Evolutionary conservation across 2,113 vertebrate species (phyloP), one percentile per base, ranked within the genome.

Genomic region (Falcunculus frontatus): DNA sequence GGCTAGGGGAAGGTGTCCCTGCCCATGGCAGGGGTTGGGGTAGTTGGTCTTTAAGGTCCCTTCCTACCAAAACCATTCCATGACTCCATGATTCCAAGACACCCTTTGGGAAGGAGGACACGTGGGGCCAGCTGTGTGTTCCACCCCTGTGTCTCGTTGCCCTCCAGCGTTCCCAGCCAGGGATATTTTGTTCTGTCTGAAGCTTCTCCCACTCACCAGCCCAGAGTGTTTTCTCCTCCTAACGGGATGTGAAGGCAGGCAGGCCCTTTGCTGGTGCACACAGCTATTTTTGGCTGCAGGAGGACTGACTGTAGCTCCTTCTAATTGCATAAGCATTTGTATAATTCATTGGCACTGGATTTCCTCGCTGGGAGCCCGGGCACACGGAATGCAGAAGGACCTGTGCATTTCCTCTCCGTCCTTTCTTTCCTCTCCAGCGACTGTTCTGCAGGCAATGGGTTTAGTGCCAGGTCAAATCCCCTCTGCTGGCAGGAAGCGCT

Each of bases 291-390:
- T 53, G 94, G 86, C 95, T 81, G 68, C 85, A 35, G 75, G 26
- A 96, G 90, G 57, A 75, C 85, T 86, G 92, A 77, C 85, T 95
- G 70, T 70, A 84, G 76, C 92, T 90, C 80, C 90, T 94, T 95
- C 37, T 90, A 95, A 97, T 96, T 95, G 88, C 93, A 96, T 84
- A 95, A 96, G 96, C 79, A 62, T 95, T 94, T 97, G 80, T 93
- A 93, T 93, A 96, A 96, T 96, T 96, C 82, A 84, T 47, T 87
- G 84, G 87, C 64, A 7, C 56, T 64, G 63, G 52, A 17, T 95
- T 86, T 72, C 92, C 69, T 91, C 73, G 1, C 10, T 17, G 64
- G 68, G 69, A 91, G 47, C 67, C 25, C 0, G 3, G 41, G 75
- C 30, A 26, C 6, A 47, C 0, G 5, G 80, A 92, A 78, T 22